Evolutionary conservation across 2,113 vertebrate genomes (phyloP), one percentile per base, ranked within the genome.

Genomic region (Carettochelys insculpta): DNA sequence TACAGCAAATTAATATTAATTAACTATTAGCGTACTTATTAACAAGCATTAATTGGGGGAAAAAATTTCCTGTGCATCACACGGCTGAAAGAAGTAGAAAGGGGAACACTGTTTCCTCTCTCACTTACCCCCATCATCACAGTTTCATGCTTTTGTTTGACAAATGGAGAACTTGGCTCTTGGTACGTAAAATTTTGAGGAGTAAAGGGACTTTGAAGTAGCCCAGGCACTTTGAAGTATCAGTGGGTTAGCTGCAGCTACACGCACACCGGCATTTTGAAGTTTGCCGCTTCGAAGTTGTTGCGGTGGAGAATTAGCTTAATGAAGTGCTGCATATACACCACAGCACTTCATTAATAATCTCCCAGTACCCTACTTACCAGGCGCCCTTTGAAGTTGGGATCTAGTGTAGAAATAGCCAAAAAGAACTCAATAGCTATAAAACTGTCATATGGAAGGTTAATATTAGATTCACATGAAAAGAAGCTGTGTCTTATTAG

Each of bases 401-500:
- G n/a, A n/a, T n/a, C n/a, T n/a, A n/a, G n/a, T n/a, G n/a, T n/a
- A n/a, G n/a, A n/a, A n/a, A n/a, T n/a, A n/a, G n/a, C n/a, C n/a
- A n/a, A 73, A 61, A 61, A 76, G 80, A 31, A 1, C 2, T 65
- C 89, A 45, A 2, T 0, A 87, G 92, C 34, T 2, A 2, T 73
- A 79, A 53, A 2, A 2, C 52, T 77, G 56, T 88, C 65, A 1
- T 19, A 22, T 68, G 24, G 52, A 87, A 80, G 4, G 14, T 80
- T 84, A 38, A 84, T 82, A 92, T 77, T 38, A 82, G 14, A 90
- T 88, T 86, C 77, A n/a, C 13, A 75, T 80, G 25, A 80, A 84
- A 90, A 76, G 5, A 48, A 3, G 5, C 0, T 82, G 14, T 17
- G 43, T 85, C 12, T 87, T 38, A 29, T 68, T 80, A 87, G 77